Evolutionary conservation across 2,888 invertebrate species (phyloP).

Genomic region (Hoplodrina blanda): DNA sequence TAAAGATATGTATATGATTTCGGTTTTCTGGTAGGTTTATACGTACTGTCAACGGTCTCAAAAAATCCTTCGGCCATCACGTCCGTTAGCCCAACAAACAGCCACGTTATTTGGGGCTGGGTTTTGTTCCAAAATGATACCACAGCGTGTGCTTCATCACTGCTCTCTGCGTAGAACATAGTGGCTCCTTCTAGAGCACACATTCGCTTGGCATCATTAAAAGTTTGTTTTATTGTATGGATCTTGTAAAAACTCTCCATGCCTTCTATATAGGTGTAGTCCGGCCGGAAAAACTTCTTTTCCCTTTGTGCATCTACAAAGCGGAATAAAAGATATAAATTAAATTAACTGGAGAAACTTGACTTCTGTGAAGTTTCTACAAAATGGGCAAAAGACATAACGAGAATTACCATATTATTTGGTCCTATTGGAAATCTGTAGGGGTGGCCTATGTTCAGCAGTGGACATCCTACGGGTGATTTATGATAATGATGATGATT

Average conservation of each 20-base stretch:
- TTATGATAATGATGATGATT: too few species aligned
- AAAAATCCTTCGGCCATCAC: constrained; percentile 8
- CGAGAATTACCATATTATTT: too few species aligned
- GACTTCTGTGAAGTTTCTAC: too few species aligned
- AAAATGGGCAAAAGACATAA: too few species aligned
- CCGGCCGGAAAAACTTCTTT: constrained; percentile 77
- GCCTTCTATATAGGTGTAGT: constrained; percentile 76
- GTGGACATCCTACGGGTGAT: too few species aligned
- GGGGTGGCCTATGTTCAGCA: too few species aligned
- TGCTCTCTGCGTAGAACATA: constrained; percentile 78
- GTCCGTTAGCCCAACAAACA: constrained; percentile 74
- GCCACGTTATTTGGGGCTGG: constrained; percentile 52
- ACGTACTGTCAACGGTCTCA: constrained; percentile 13
- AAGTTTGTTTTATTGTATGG: constrained; percentile 71
- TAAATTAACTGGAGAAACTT: too few species aligned
- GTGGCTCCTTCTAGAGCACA: constrained; percentile 77
- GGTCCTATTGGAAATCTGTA: too few species aligned
- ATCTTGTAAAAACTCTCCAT: constrained; percentile 80
- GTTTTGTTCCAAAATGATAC: constrained; percentile 69
- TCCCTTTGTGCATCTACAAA: constrained; percentile 73
- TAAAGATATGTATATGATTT: too few species aligned
- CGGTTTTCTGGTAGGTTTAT: too few species aligned
- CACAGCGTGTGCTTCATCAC: constrained; percentile 71
- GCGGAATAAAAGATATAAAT: too few species aligned
- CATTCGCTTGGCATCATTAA: constrained; percentile 74